Conservation (phyloP, 2,797 vertebrate genomes). For the Trematomus bernacchii region DNA sequence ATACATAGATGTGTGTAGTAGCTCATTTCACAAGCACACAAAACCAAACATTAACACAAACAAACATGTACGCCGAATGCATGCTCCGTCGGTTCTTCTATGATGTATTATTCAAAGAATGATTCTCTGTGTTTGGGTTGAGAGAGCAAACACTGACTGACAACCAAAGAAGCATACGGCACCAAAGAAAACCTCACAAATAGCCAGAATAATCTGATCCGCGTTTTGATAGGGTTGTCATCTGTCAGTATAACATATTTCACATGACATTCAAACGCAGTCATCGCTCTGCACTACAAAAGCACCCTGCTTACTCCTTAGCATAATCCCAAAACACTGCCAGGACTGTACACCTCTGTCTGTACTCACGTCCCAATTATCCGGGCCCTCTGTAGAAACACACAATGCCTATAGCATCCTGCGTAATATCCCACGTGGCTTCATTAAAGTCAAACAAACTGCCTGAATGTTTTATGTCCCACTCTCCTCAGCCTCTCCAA, state of each 20-base stretch:
- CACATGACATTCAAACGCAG: constrained; percentile 44
- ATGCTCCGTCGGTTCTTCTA: constrained; percentile 40
- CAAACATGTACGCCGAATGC: constrained; percentile 37
- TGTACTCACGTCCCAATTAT: constrained; percentile 77
- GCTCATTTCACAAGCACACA: constrained; percentile 29
- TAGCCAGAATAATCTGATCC: constrained; percentile 33
- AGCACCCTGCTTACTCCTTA: constrained; percentile 44
- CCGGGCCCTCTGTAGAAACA: constrained; percentile 65
- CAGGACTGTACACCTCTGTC: constrained; percentile 69
- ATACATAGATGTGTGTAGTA: constrained; percentile 48
- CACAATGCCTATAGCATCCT: constrained; percentile 72
- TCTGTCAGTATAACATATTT: constrained; percentile 48
- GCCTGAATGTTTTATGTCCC: constrained; percentile 74
- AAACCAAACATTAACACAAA: constrained; percentile 36
- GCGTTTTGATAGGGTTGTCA: constrained; percentile 45
- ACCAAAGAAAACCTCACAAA: constrained; percentile 20
- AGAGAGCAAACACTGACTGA: constrained; percentile 30
- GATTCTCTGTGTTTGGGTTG: constrained; percentile 52
- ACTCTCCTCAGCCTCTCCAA: constrained; percentile 50
- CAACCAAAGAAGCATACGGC: constrained; percentile 31
- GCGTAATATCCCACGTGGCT: constrained; percentile 76
- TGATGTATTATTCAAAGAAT: constrained; percentile 74
- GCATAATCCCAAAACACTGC: constrained; percentile 66
- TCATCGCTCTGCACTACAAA: constrained; percentile 41
- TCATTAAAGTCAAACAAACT: constrained; percentile 84